Conservation (phyloP, 2,797 vertebrate genomes). For the Mormyrops boulengeri region DNA sequence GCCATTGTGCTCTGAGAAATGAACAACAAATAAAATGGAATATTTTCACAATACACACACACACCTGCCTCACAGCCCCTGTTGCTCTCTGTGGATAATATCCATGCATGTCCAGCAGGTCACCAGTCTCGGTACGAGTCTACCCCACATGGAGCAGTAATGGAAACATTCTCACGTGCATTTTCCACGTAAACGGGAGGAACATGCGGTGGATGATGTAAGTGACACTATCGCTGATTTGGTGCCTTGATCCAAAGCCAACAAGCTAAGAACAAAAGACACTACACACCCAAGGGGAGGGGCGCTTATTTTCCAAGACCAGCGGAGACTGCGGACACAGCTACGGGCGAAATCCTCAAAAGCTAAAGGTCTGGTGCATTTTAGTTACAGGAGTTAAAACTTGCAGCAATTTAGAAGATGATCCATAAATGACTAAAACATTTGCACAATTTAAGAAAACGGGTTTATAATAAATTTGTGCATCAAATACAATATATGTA, state of each 20-base stretch:
- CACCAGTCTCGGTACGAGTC: neutral
- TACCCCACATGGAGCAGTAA: neutral
- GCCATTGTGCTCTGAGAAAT: neutral
- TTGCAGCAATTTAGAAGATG: neutral
- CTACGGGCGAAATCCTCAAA: neutral
- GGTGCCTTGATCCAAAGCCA: constrained; percentile 4
- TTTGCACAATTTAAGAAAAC: neutral
- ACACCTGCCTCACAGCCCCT: neutral
- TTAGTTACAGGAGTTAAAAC: neutral
- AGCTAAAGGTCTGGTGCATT: neutral
- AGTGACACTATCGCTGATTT: neutral
- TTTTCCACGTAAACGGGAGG: neutral
- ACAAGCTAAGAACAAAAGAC: neutral
- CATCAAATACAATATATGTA: neutral
- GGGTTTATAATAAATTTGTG: neutral
- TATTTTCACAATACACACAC: constrained; percentile 3
- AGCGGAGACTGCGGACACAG: neutral
- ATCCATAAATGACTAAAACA: neutral
- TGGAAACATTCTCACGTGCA: neutral
- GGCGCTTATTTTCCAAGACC: neutral
- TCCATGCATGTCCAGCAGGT: neutral
- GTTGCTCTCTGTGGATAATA: neutral
- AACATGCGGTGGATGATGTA: neutral
- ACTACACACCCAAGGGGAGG: neutral
- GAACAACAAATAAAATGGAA: constrained; percentile 3